Percentiles rank a stretch among this genome's conserved stretches.
These are phyloP conservation scores for Sphinx pinastri DNA, from an alignment of 2,888 invertebrate genomes.

Conservation along the genomic window DNA sequence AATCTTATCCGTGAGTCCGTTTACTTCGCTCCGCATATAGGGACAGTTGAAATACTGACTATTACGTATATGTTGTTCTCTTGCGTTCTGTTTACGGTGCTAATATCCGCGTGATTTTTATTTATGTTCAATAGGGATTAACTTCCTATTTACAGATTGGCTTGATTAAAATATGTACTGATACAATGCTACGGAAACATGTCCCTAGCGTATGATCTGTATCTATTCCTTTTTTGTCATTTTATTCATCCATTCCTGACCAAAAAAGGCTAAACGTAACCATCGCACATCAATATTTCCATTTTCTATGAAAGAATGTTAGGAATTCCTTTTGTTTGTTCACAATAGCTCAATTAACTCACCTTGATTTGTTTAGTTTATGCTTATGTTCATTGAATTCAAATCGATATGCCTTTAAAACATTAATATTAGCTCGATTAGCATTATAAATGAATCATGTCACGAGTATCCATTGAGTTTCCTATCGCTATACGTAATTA, in stretches of 20 bases:
- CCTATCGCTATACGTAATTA: conserved; percentile 25
- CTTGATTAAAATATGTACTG: not conserved
- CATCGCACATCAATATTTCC: not conserved
- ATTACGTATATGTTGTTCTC: not conserved
- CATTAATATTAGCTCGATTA: conserved; percentile 40
- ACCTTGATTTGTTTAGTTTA: conserved; percentile 32
- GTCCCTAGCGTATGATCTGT: not conserved
- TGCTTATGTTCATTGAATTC: conserved; percentile 44
- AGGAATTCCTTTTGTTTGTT: conserved; percentile 25
- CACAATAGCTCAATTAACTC: conserved; percentile 29
- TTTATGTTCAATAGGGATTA: not conserved
- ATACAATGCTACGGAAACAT: not conserved
- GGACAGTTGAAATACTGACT: conserved; percentile 29
- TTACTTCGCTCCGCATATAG: conserved; percentile 66
- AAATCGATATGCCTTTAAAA: conserved; percentile 39
- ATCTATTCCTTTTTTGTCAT: not conserved
- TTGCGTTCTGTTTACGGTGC: not conserved
- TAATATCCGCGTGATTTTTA: not conserved
- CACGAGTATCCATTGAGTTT: conserved; percentile 35
- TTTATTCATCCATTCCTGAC: conserved; percentile 6
- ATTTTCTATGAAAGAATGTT: conserved; percentile 14
- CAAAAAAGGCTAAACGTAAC: not conserved
- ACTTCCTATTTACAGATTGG: not conserved
- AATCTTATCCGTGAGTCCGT: conserved; percentile 73
- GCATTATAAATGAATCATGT: conserved; percentile 41